These are phyloP conservation scores for Eupelmus urozonus DNA, from an alignment of 2,888 invertebrate species.

Conservation along the genomic window DNA sequence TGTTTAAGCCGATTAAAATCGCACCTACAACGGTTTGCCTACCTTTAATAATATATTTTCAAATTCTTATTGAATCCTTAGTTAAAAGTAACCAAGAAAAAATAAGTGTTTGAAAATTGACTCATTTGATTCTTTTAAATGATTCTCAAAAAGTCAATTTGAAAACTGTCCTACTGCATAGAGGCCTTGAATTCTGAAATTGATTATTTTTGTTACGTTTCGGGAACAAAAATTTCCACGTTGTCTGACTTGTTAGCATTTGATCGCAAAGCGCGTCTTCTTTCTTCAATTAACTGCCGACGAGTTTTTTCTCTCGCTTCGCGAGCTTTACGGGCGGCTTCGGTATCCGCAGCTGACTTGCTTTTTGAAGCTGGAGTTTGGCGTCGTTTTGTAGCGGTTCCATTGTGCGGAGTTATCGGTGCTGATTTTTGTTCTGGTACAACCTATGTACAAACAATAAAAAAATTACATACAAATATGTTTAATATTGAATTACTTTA, in stretches of 20 bases:
- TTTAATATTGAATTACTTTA: background rate
- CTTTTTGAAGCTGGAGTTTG: constrained; percentile 66
- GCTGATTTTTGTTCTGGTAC: constrained; percentile 66
- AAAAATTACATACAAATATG: background rate
- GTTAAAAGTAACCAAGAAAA: constrained; percentile 7
- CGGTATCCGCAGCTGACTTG: constrained; percentile 73
- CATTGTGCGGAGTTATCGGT: constrained; percentile 66
- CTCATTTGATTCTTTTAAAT: constrained; percentile 19
- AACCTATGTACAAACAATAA: constrained; percentile 61
- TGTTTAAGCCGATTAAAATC: constrained; percentile 58
- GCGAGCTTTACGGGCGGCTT: constrained; percentile 78
- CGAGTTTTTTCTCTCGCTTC: constrained; percentile 84
- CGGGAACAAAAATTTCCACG: constrained; percentile 75
- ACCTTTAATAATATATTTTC: constrained; percentile 26
- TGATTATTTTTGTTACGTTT: constrained; percentile 70
- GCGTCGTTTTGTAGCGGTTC: constrained; percentile 69
- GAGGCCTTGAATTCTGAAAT: constrained; percentile 25
- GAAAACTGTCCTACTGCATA: constrained; percentile 27
- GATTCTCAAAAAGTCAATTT: constrained; percentile 16
- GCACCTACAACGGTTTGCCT: constrained; percentile 39
- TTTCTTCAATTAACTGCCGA: constrained; percentile 88
- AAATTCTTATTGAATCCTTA: constrained; percentile 21
- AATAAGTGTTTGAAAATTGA: constrained; percentile 36
- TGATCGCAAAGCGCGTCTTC: constrained; percentile 81
- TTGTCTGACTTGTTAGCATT: constrained; percentile 66